These are phyloP conservation scores for Gallinago jamesoni DNA, from an alignment of 2,113 vertebrate species.

Conservation along the genomic window DNA sequence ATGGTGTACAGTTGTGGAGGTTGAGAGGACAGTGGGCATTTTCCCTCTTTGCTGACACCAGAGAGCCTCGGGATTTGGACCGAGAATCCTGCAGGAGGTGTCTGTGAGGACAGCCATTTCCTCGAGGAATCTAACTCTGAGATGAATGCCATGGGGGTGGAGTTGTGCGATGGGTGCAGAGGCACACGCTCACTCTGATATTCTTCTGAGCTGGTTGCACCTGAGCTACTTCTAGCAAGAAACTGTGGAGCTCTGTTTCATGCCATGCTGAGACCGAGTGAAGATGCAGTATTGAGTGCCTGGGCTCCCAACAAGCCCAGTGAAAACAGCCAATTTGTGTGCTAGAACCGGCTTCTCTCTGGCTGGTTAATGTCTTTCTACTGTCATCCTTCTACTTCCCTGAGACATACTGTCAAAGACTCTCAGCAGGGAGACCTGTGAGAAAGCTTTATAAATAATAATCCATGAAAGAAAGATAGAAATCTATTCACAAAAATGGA, in stretches of 20 bases:
- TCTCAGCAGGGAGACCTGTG: slow-evolving; percentile 1
- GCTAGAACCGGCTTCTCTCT: background rate
- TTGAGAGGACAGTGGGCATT: background rate
- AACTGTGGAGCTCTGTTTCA: background rate
- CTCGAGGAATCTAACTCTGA: background rate
- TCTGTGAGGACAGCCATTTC: background rate
- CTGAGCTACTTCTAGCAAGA: background rate
- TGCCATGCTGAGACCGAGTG: background rate
- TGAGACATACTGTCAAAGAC: background rate
- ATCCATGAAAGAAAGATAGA: slow-evolving; percentile 26
- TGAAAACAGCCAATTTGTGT: background rate
- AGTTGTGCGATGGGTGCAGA: background rate
- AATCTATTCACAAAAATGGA: slow-evolving; percentile 46
- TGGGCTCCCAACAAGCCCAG: background rate
- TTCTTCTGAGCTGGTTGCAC: background rate
- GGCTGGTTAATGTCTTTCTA: background rate
- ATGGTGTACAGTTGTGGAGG: background rate
- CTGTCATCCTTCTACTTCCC: background rate
- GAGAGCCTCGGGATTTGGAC: background rate
- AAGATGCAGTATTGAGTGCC: background rate
- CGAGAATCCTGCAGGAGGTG: background rate
- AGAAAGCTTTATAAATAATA: slow-evolving; percentile 38
- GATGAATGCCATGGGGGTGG: background rate
- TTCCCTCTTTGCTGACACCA: background rate
- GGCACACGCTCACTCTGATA: background rate